Percentiles rank a stretch among this genome's conserved stretches.
Evolutionary conservation across 2,888 invertebrate species (phyloP).

Genomic region (Timandra comae): DNA sequence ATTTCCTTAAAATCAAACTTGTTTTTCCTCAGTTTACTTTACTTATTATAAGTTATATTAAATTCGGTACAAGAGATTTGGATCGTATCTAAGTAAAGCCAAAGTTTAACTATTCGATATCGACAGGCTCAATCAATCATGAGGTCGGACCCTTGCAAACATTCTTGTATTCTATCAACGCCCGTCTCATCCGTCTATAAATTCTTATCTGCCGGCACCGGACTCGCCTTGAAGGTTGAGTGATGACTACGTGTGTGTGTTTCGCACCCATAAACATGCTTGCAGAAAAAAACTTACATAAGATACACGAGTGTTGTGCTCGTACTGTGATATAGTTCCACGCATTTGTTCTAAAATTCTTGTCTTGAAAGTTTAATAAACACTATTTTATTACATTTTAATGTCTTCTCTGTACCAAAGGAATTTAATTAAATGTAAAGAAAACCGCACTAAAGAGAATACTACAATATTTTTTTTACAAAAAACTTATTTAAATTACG

Average conservation of each 20-base stretch:
- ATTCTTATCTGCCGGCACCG: slow-evolving; percentile 60
- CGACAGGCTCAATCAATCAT: slow-evolving; percentile 60
- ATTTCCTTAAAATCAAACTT: too few species aligned
- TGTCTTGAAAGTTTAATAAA: too few species aligned
- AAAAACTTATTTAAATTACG: slow-evolving; percentile 25
- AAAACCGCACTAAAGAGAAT: slow-evolving; percentile 22
- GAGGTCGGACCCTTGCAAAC: slow-evolving; percentile 41
- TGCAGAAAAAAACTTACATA: too few species aligned
- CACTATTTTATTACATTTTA: too few species aligned
- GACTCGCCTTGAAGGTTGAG: slow-evolving; percentile 50
- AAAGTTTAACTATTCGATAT: slow-evolving; percentile 37
- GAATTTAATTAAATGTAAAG: slow-evolving; percentile 50
- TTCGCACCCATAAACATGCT: slow-evolving; percentile 35
- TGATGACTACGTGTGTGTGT: slow-evolving; percentile 58
- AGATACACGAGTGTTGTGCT: too few species aligned
- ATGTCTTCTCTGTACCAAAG: slow-evolving; percentile 22
- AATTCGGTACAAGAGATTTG: too few species aligned
- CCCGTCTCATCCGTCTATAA: slow-evolving; percentile 59
- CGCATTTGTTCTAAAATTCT: too few species aligned
- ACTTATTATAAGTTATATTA: too few species aligned
- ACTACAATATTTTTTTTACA: slow-evolving; percentile 32
- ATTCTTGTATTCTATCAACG: slow-evolving; percentile 62
- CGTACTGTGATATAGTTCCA: too few species aligned
- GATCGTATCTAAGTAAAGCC: background rate
- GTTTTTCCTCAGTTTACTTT: slow-evolving; percentile 18